These are phyloP conservation scores for Drosophila neocordata DNA, from an alignment of 1,140 invertebrate species.

Conservation along the genomic window DNA sequence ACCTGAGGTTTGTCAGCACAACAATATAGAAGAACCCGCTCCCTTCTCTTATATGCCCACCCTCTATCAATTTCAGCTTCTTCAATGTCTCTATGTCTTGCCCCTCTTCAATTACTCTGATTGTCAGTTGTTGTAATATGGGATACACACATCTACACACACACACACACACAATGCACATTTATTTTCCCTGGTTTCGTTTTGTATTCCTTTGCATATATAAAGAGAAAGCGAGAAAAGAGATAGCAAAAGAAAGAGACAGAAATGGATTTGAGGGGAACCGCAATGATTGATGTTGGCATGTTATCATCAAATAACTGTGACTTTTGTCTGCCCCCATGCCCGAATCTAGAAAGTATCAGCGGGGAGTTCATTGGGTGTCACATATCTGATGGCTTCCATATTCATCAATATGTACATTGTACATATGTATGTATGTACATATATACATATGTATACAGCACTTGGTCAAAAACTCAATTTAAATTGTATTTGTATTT, in stretches of 20 bases:
- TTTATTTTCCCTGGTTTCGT: constrained; percentile 65
- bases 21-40: constrained; percentile 24
- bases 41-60: neutral
- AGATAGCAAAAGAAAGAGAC: constrained; percentile 1
- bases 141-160: constrained; percentile 29
- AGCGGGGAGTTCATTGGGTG: neutral
- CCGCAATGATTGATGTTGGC: constrained; percentile 76
- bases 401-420: neutral
- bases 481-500: constrained; percentile 68
- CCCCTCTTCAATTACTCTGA: constrained; percentile 53
- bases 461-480: constrained; percentile 69
- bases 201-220: constrained; percentile 57
- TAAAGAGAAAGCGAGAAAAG: constrained; percentile 7
- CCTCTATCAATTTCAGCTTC: neutral
- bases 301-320: constrained; percentile 74
- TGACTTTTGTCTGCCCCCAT: constrained; percentile 39
- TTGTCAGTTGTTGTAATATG: constrained; percentile 44
- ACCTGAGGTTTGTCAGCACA: constrained; percentile 60
- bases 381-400: constrained; percentile 18
- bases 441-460: constrained; percentile 5
- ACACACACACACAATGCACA: constrained; percentile 50
- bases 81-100: constrained; percentile 1
- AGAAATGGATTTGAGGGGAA: constrained; percentile 28
- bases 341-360: constrained; percentile 1
- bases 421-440: neutral